Evolutionary conservation across 1,140 invertebrate genomes (phyloP), one percentile per base, ranked within the genome.

Genomic region (Chironomus striatipennis): DNA sequence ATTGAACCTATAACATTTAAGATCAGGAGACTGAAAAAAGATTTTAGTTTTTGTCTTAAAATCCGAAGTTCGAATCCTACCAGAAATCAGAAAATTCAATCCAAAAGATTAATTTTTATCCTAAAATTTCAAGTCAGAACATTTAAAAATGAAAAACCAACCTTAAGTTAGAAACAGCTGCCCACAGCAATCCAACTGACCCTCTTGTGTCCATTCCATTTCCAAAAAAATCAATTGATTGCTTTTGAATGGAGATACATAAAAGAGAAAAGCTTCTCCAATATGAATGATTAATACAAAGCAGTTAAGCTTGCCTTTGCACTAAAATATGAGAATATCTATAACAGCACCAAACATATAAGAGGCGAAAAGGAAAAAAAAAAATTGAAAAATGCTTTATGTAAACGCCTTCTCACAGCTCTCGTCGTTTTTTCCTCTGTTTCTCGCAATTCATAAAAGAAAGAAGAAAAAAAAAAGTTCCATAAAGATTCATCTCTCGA

Each of bases 401-500:
- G 47, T 57, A 57, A 57, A 57, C 47, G 47, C 47, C 47, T 57
- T 57, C 47, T 57, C 24, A 34, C 24, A 34, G 24, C 5, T 34
- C 24, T 34, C 24, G 24, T 34, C 24, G 24, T 34, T 34, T 34
- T 34, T 34, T 34, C 5, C 24, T 34, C 24, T 34, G 24, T 34
- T 34, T 5, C 24, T 34, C 24, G 24, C 24, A 34, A 34, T 34
- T 34, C 24, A 34, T 5, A 57, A 10, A 47, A 47, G 43, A 47
- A 43, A 47, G 15, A 12, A 15, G 12, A 5, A 57, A n/a, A 57
- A 47, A 47, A 57, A 57, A n/a, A n/a, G 47, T 57, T 57, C 47
- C 47, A 57, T 57, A 57, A 47, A 57, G 47, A 70, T 70, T 70
- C 20, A 21, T 70, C 65, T 70, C 65, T 21, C 18, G 65, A 70